Base-by-base conservation (phyloP, 2,888 invertebrate genomes). In the Eledona agricola region DNA sequence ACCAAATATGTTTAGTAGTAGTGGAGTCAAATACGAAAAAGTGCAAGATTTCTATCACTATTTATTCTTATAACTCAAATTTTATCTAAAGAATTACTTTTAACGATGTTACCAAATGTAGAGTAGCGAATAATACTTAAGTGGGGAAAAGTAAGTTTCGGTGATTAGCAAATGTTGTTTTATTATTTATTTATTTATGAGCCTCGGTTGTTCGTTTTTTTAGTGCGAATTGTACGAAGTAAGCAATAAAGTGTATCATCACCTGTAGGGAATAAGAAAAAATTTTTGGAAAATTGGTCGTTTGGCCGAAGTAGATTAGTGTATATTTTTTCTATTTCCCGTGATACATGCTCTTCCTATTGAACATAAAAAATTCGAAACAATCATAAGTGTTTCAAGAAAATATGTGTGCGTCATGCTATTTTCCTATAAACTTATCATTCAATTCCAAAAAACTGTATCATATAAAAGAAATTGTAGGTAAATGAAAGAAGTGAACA, bases 291-390 rank as follows among this genome's bases (percentile, higher is more conserved):
- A 23, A 23, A 9, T 31, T 38, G 32, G 19, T 28, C 46, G 37
- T 37, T 23, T 17, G 25, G 31, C 32, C 26, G 51, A 40, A 28
- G 20, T 49, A 54, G 40, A 32, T 12, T 61, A 59, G 59, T 52
- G 66, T 71, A 71, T 74, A 74, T 74, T 73, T 74, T 73, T 74
- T 74, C 73, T 72, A 73, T 73, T 69, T 72, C 71, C 68, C 71
- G 73, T 73, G 74, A 73, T 73, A 74, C 64, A 67, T 66, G 73
- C 70, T 73, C 74, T 73, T 73, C 74, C 73, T 73, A 70, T 67
- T 65, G 57, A 67, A 64, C 55, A 65, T 63, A 62, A 59, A 40
- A n/a, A 13, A 42, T 51, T 28, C 40, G 53, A 65, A 70, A 72
- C 70, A 72, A 71, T 72, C 72, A 71, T 70, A 60, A 62, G 64